Evolutionary conservation across 2,113 vertebrate genomes (phyloP).

Genomic region (Cygnus buccinator): DNA sequence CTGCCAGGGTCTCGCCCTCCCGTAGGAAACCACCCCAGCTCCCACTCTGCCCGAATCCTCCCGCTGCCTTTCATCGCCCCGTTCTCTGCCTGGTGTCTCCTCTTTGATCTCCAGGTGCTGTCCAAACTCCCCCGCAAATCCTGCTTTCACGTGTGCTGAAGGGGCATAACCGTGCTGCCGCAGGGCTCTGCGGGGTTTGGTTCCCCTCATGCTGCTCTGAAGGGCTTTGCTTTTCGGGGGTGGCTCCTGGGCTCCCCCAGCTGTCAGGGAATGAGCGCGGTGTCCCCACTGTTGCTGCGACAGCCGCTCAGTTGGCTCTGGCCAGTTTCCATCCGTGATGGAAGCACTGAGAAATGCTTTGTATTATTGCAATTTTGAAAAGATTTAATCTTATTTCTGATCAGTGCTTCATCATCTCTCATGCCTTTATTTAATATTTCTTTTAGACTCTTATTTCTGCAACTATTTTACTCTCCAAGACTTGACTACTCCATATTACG

Average conservation of each 20-base stretch:
- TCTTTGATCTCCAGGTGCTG: background rate
- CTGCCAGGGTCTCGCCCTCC: background rate
- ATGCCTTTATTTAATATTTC: background rate
- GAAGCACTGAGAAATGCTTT: conserved; percentile 6
- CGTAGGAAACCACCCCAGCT: background rate
- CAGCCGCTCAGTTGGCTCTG: background rate
- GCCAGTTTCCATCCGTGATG: background rate
- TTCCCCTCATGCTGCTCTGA: background rate
- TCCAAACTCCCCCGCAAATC: background rate
- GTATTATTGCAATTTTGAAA: background rate
- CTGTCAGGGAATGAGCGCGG: background rate
- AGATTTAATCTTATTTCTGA: conserved; percentile 23
- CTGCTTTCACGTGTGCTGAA: background rate
- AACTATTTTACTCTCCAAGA: background rate
- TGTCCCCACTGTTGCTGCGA: background rate
- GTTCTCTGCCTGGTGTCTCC: background rate
- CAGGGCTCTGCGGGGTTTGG: background rate
- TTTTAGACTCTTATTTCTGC: background rate
- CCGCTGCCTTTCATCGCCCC: background rate
- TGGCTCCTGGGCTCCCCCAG: background rate
- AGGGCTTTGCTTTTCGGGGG: background rate
- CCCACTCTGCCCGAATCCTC: background rate
- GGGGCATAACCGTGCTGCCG: background rate
- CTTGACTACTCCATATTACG: background rate
- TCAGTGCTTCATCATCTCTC: background rate